Evolutionary conservation across 2,888 invertebrate genomes (phyloP), one percentile per base, ranked within the genome.

Genomic region (Unio pictorum): DNA sequence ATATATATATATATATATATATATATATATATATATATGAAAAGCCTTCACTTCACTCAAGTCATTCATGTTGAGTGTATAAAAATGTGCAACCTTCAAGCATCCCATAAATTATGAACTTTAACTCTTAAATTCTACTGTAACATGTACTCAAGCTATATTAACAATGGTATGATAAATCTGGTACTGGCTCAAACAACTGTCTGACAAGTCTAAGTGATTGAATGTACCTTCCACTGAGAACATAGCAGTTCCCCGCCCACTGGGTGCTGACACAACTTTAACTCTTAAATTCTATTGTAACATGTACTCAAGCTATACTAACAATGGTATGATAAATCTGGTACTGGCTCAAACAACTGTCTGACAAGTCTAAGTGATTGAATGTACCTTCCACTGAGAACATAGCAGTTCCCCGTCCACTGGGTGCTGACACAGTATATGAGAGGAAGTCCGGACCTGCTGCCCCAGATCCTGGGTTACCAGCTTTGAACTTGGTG

Each of bases 371-470:
- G 30, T 30, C 17, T 30, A 61, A 61, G 26, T 26, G 20, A 20
- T 67, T 20, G n/a, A n/a, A 71, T 80, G 69, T 67, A 87, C 87
- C 88, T 71, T 88, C 87, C 30, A 82, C 77, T 55, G 86, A 86
- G 70, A 87, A 82, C 63, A 84, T 74, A 7, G 81, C 83, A 17
- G 88, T 87, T 34, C 83, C 85, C 28, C 87, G 74, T 17, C 87
- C 87, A 82, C 87, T 87, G 4, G 84, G 87, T 1, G 87, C 88
- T 3, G 88, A 87, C 56, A 87, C 85, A 18, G 87, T 88, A 74
- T 87, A 86, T 3, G 87, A 86, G 18, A 87, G 84, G 73, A 83
- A 86, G 72, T 87, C 87, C 28, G 66, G 26, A 3, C 67, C 72
- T 18, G 66, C 72, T 11, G 62, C 77, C 26, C 72, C 76, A 23